Base-by-base conservation (phyloP, 2,797 vertebrate genomes). In the Muscicapa striata region DNA sequence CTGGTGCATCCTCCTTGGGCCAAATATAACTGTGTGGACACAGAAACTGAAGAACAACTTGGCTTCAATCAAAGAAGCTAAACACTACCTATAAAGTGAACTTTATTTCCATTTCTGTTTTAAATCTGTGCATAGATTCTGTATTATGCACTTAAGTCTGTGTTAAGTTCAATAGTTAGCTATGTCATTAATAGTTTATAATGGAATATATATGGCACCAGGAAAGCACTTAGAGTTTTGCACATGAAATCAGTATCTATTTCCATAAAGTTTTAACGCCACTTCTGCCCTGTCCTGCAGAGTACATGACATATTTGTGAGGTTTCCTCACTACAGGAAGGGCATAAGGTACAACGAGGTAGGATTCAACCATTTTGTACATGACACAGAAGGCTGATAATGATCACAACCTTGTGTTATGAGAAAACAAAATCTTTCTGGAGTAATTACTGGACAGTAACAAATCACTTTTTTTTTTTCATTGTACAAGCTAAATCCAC, bases 171-270 rank as follows among this genome's bases (percentile, higher is more conserved):
- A 68, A 51, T 72, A 87, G 64, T 62, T 86, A 93, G 29, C 49
- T 69, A 24, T n/a, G 40, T 46, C 0, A 0, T 76, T 94, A 84
- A 75, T 55, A 58, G 36, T 79, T 94, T 93, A 74, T 69, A 90
- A 66, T 58, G 34, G 48, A 90, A 82, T 93, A 82, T 87, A 57
- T 80, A 57, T 61, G 69, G 61, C 89, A 91, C 72, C 75, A 87
- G 72, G 34, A 93, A 91, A 75, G 30, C 54, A 67, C 48, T 63
- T 78, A 54, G 29, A 41, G 45, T 88, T 93, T 94, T 82, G 59
- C 41, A 61, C 22, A 13, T 72, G 11, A 87, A 92, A 66, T 87
- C 51, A 54, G 15, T 67, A 27, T 43, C 51, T 72, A 24, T 72
- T 90, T 74, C 46, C 22, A 80, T 89, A 54, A 84, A 80, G 13